Percentiles rank a stretch among this genome's conserved stretches.
These are phyloP conservation scores for Belgica antarctica DNA, from an alignment of 2,888 invertebrate genomes.

Conservation along the genomic window DNA sequence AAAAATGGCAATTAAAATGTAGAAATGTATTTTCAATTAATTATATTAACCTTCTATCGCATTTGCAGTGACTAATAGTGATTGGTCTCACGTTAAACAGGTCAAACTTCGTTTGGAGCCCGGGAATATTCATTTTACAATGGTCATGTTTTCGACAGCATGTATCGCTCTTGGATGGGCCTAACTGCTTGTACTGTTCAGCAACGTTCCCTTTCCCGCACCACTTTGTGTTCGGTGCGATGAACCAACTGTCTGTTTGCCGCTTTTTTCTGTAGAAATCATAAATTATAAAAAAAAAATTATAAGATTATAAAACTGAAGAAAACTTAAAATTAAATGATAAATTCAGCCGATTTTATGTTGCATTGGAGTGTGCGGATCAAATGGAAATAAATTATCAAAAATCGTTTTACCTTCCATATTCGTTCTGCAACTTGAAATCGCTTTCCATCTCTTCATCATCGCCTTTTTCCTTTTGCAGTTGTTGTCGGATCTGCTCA, in stretches of 20 bases:
- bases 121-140: conserved; percentile 81
- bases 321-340: conserved; percentile 24
- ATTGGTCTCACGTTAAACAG: conserved; percentile 86
- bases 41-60: conserved; percentile 79
- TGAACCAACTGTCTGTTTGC: conserved; percentile 64
- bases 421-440: background rate
- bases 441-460: background rate
- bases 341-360: conserved; percentile 27
- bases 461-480: conserved; percentile 8
- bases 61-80: conserved; percentile 87
- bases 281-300: conserved; percentile 6
- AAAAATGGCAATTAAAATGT: conserved; percentile 40
- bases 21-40: background rate
- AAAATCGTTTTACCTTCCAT: conserved; percentile 18
- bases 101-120: conserved; percentile 78
- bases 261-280: conserved; percentile 55
- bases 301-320: background rate
- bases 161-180: conserved; percentile 77
- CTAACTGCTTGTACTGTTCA: conserved; percentile 75
- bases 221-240: conserved; percentile 90
- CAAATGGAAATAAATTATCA: conserved; percentile 15
- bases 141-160: conserved; percentile 88
- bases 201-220: conserved; percentile 87
- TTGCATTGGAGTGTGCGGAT: background rate
- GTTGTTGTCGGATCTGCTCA: conserved; percentile 18